Conservation (phyloP, 1,140 invertebrate species). For the Frieseomelitta varia region DNA sequence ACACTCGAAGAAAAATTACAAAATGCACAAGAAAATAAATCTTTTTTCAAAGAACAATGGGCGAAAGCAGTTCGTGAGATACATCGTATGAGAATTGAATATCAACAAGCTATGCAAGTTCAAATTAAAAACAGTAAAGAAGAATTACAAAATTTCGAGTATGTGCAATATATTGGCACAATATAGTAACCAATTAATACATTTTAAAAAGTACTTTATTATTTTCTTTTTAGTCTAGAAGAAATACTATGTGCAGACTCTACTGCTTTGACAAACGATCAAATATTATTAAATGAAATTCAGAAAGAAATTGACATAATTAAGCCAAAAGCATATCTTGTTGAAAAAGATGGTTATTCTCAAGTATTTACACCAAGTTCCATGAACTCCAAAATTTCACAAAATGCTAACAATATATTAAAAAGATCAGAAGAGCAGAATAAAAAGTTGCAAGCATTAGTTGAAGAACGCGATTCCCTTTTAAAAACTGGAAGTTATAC, state of each 20-base stretch:
- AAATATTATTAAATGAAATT: conserved; percentile 72
- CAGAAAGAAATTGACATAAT: conserved; percentile 76
- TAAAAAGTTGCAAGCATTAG: conserved; percentile 69
- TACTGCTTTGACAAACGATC: conserved; percentile 72
- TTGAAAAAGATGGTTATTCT: conserved; percentile 54
- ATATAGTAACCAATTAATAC: not conserved
- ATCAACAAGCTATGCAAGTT: conserved; percentile 77
- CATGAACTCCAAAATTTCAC: conserved; percentile 51
- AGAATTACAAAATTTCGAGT: conserved; percentile 78
- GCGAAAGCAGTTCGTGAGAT: conserved; percentile 83
- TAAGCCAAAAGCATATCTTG: conserved; percentile 66
- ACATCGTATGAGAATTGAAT: conserved; percentile 80
- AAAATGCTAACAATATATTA: conserved; percentile 21
- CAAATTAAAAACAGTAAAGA: conserved; percentile 80
- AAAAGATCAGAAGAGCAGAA: conserved; percentile 65
- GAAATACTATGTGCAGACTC: conserved; percentile 74
- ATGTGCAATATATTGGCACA: conserved; percentile 44
- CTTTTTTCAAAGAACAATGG: conserved; percentile 86
- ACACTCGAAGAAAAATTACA: conserved; percentile 84
- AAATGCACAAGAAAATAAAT: conserved; percentile 81
- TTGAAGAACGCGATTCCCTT: conserved; percentile 73
- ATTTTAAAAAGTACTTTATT: not conserved
- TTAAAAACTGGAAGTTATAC: conserved; percentile 77
- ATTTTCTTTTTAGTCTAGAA: conserved; percentile 69
- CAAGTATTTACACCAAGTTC: conserved; percentile 54